phyloP scores from a whole-genome alignment of 2,113 vertebrate species.

The Muntiacus reevesi region DNA sequence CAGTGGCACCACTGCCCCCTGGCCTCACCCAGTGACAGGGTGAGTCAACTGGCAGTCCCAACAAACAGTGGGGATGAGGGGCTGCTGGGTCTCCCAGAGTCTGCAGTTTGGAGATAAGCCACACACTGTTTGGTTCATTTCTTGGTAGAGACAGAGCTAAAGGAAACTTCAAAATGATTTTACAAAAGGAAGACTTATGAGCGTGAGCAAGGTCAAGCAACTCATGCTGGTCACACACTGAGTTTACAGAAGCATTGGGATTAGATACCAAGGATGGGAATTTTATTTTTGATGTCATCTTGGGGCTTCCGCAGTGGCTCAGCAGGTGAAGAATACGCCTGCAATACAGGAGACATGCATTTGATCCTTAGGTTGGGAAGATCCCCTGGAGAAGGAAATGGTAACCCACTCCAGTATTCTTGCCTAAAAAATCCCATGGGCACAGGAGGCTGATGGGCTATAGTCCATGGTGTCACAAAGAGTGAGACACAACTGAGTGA shows the following conservation, averaged over 20 bases:
- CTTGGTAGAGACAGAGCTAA: neutral
- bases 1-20: neutral
- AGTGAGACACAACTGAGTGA: neutral
- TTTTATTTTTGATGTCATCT: neutral
- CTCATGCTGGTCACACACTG: neutral
- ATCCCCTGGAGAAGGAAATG: neutral
- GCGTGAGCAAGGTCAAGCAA: neutral
- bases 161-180: neutral
- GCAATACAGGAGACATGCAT: neutral
- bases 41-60: neutral
- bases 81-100: neutral
- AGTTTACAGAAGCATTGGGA: neutral
- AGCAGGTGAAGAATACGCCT: neutral
- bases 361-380: neutral
- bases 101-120: neutral
- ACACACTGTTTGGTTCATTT: fast-evolving
- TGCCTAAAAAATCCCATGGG: neutral
- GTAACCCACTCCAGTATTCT: neutral
- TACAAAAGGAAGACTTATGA: neutral
- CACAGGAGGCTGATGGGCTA: neutral
- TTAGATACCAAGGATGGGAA: neutral
- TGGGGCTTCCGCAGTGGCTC: neutral
- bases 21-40: neutral
- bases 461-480: neutral
- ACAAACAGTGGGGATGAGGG: neutral